Conservation (phyloP, 2,888 invertebrate genomes). For the Tetrapedia diversipes region DNA sequence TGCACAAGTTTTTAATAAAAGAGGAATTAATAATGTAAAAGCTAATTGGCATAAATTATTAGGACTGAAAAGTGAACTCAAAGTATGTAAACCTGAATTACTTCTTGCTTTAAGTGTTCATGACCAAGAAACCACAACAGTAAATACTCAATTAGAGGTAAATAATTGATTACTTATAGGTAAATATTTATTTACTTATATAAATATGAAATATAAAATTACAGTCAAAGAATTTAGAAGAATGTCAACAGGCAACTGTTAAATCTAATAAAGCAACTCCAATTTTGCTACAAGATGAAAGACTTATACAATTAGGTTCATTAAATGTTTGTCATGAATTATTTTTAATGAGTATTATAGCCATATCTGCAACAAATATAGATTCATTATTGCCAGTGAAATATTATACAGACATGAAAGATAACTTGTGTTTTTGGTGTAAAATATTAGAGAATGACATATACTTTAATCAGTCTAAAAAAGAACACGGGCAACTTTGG, state of each 20-base stretch:
- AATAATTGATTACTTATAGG: constrained; percentile 18
- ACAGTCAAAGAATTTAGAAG: constrained; percentile 27
- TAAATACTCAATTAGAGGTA: constrained; percentile 46
- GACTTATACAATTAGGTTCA: constrained; percentile 80
- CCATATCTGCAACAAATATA: constrained; percentile 85
- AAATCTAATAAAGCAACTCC: constrained; percentile 44
- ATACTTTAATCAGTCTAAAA: constrained; percentile 75
- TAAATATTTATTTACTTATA: not conserved
- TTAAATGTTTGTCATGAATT: constrained; percentile 73
- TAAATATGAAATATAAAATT: constrained; percentile 10
- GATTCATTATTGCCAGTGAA: constrained; percentile 82
- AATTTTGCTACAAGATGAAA: constrained; percentile 73
- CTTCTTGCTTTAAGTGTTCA: constrained; percentile 79
- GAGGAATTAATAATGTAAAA: constrained; percentile 81
- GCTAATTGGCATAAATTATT: constrained; percentile 79
- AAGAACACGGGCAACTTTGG: constrained; percentile 76
- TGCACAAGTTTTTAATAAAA: constrained; percentile 87
- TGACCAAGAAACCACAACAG: constrained; percentile 65
- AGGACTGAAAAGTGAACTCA: constrained; percentile 79
- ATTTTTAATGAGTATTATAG: constrained; percentile 85
- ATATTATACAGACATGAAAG: constrained; percentile 51
- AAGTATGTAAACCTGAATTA: constrained; percentile 79
- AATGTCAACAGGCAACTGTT: not conserved
- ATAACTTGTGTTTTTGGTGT: constrained; percentile 74
- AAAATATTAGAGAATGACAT: constrained; percentile 78